Evolutionary conservation across 2,113 vertebrate species (phyloP), one percentile per base, ranked within the genome.

Genomic region (Labrus mixtus): DNA sequence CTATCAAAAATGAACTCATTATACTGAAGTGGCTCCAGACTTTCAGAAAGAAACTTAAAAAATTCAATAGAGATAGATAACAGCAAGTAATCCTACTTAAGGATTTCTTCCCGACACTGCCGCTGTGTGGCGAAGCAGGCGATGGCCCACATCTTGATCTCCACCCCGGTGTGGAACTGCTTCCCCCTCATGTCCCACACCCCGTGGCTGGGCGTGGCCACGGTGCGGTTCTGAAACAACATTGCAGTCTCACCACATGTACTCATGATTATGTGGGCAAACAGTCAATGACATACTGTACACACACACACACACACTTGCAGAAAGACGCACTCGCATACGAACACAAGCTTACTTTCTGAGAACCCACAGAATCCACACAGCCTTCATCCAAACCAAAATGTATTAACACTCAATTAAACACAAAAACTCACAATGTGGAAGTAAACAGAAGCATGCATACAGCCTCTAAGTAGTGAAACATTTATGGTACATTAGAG

Each of bases 141-240:
- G 46, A 99, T 99, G 56, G 98, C 97, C 98, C 98, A 99, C 97
- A 99, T 99, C 93, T 99, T 99, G 87, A 99, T 99, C 93, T 99
- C 98, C 68, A 99, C 97, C 41, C 98, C 98, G 1, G 97, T 99
- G 91, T 99, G 97, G 87, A 99, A 99, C 80, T 99, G 98, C 81
- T 99, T 99, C 55, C 98, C 98, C 73, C 98, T 82, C 98, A 99
- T 99, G 93, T 99, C 98, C 98, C 98, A 99, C 4, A 99, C 98
- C 0, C 98, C 98, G 0, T 99, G 98, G 90, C 97, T 99, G 39
- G 98, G 98, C 12, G 98, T 99, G 68, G 98, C 98, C 81, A 99
- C 98, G 0, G 98, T 99, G 68, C 98, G 96, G 88, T 99, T 99
- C 98, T 99, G 93, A 10, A 93, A 89, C 81, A 81, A 92, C 87